Evolutionary conservation across 2,888 invertebrate genomes (phyloP).

Genomic region (Leptinotarsa peninsularis): DNA sequence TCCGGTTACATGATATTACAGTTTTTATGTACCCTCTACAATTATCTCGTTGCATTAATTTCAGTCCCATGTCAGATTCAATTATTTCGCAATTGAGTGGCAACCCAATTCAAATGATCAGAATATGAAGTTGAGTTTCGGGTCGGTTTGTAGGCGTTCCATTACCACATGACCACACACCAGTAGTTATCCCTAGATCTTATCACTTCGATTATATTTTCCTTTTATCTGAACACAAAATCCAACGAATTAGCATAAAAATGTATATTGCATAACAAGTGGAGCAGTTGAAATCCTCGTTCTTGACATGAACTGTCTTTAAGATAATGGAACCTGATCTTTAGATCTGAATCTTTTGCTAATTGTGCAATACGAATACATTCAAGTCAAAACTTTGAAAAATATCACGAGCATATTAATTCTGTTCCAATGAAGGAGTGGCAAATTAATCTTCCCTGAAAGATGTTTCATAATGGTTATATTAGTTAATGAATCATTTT

Average conservation of each 20-base stretch:
- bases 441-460: slow-evolving; percentile 11
- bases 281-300: slow-evolving; percentile 7
- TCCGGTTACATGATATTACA: no score
- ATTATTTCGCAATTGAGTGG: no score
- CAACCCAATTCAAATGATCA: background rate
- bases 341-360: slow-evolving; percentile 8
- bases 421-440: background rate
- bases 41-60: no score
- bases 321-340: slow-evolving; percentile 9
- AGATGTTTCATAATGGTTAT: background rate
- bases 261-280: background rate
- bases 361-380: slow-evolving; percentile 11
- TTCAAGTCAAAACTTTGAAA: background rate
- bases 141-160: background rate
- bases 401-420: background rate
- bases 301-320: background rate
- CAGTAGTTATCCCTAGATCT: background rate
- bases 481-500: background rate
- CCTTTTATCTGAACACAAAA: background rate
- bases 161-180: background rate
- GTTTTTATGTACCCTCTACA: no score
- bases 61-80: no score
- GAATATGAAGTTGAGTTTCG: background rate
- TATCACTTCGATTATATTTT: background rate
- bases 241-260: background rate